Percentiles rank a stretch among this genome's conserved stretches.
Conservation (phyloP, 2,797 vertebrate genomes). For the Sebastes trivittatus region DNA sequence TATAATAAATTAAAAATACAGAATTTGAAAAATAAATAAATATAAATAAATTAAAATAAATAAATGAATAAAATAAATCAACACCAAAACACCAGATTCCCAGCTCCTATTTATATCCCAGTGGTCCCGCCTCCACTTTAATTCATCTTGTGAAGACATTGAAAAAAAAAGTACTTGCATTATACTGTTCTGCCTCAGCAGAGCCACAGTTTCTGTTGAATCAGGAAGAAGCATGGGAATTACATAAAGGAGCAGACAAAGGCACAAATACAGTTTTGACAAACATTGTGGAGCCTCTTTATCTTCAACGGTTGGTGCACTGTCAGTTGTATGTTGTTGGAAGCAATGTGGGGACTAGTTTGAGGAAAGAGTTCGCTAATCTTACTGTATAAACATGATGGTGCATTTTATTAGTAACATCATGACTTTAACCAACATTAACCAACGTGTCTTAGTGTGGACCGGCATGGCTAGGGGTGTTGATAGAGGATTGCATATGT, state of each 20-base stretch:
- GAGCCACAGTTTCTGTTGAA: not conserved
- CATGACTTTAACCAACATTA: not conserved
- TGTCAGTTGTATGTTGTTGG: not conserved
- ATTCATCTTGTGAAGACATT: not conserved
- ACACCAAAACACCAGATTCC: too few relatives aligned
- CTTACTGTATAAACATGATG: not conserved
- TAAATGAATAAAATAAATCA: too few relatives aligned
- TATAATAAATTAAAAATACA: too few relatives aligned
- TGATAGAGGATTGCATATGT: not conserved
- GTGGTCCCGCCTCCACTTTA: too few relatives aligned
- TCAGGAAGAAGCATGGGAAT: not conserved
- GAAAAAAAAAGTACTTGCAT: not conserved
- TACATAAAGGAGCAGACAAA: not conserved
- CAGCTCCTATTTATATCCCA: too few relatives aligned
- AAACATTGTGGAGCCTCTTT: not conserved
- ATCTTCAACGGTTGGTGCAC: not conserved
- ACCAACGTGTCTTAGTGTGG: not conserved
- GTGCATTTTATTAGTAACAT: not conserved
- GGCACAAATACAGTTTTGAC: not conserved
- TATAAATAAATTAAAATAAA: too few relatives aligned
- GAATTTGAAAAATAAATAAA: too few relatives aligned
- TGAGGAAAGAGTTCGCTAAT: not conserved
- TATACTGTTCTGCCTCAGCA: not conserved
- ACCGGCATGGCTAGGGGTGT: not conserved
- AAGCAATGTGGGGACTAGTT: not conserved